Percentiles rank a stretch among this genome's conserved stretches.
phyloP scores from a whole-genome alignment of 2,888 invertebrate species.

The Apamea monoglypha region DNA sequence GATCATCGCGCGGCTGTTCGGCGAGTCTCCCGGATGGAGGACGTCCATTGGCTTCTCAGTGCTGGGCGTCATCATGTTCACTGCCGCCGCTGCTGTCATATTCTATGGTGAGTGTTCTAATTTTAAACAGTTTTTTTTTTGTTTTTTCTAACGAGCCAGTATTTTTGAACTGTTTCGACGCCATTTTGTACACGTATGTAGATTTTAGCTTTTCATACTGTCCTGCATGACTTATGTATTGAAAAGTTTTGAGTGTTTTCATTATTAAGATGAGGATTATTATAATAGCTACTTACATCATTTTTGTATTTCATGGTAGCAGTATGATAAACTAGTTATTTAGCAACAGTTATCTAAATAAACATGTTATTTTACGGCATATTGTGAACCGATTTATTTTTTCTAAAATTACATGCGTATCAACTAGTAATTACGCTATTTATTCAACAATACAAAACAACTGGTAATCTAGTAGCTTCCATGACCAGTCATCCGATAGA shows the following conservation, averaged over 20 bases:
- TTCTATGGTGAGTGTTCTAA: constrained; percentile 85
- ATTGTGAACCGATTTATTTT: constrained; percentile 17
- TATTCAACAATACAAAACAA: constrained; percentile 55
- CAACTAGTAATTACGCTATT: constrained; percentile 37
- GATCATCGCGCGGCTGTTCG: constrained; percentile 90
- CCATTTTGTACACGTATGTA: neutral
- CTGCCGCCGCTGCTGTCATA: constrained; percentile 92
- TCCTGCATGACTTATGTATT: neutral
- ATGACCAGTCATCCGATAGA: constrained; percentile 57
- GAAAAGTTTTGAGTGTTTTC: neutral
- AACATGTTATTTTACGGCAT: constrained; percentile 24
- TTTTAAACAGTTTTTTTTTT: neutral
- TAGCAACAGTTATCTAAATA: constrained; percentile 17
- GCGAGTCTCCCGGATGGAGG: constrained; percentile 92
- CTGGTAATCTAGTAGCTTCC: constrained; percentile 56
- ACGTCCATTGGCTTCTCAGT: constrained; percentile 91
- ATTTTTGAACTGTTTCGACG: neutral
- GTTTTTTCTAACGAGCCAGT: neutral
- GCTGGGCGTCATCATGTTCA: constrained; percentile 91
- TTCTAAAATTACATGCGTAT: constrained; percentile 33
- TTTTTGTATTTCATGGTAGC: neutral
- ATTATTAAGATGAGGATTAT: neutral
- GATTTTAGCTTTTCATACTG: neutral
- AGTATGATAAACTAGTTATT: neutral
- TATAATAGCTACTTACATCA: no score